Conservation (phyloP, 2,113 vertebrate species). For the Chascanopsetta lugubris region DNA sequence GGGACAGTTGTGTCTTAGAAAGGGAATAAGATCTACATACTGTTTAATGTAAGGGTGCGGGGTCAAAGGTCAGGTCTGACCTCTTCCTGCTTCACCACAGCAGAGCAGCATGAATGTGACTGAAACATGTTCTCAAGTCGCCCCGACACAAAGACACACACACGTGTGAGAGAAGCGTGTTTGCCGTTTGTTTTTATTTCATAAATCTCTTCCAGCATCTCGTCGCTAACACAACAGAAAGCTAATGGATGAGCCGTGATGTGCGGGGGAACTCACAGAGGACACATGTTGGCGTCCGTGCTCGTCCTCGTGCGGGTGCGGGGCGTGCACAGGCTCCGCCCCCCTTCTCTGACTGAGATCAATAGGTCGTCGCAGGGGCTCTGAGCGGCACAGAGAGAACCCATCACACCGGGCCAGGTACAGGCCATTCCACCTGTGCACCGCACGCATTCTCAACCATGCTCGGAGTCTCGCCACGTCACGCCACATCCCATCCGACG, state of each 20-base stretch:
- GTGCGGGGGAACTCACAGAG: slow-evolving; percentile 12
- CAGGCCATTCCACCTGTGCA: slow-evolving; percentile 53
- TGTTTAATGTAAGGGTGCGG: no score
- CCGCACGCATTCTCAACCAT: slow-evolving; percentile 70
- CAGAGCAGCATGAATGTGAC: slow-evolving; percentile 27
- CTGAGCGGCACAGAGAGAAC: slow-evolving; percentile 50
- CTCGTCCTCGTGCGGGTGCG: no score
- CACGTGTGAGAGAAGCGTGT: slow-evolving; percentile 32
- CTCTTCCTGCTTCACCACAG: slow-evolving; percentile 6
- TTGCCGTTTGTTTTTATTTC: slow-evolving; percentile 63
- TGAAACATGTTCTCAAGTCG: no score
- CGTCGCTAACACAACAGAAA: slow-evolving; percentile 41
- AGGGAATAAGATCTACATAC: no score
- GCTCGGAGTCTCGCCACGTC: slow-evolving; percentile 62
- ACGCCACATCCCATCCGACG: slow-evolving; percentile 4
- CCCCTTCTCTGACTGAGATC: slow-evolving; percentile 59
- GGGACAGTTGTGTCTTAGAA: no score
- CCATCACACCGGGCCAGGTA: slow-evolving; percentile 61
- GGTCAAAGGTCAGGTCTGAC: background rate
- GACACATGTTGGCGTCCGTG: no score
- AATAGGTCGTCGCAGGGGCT: slow-evolving; percentile 52
- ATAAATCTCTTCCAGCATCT: slow-evolving; percentile 34
- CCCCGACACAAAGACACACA: slow-evolving; percentile 11
- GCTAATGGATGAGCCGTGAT: slow-evolving; percentile 20
- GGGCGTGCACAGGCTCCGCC: no score